A percentile compares a stretch with the other conserved stretches of the same genome.
Conservation (phyloP, 2,113 vertebrate species). For the Nothobranchius furzeri region DNA sequence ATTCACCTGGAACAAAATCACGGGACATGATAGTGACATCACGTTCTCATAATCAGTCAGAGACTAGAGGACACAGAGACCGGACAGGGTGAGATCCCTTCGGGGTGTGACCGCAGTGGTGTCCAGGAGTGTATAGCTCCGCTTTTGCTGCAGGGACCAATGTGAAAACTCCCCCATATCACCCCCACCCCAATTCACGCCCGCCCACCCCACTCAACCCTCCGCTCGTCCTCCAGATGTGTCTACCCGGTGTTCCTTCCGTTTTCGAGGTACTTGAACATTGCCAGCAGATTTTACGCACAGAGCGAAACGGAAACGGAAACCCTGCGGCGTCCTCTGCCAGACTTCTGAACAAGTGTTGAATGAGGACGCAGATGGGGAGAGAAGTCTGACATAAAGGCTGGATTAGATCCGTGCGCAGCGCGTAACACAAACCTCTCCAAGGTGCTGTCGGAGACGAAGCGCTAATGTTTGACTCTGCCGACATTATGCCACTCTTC, state of each 20-base stretch:
- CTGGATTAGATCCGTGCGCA: constrained; percentile 4
- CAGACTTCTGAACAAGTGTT: not conserved
- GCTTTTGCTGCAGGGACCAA: not conserved
- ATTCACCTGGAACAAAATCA: constrained; percentile 41
- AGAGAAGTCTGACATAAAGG: too few species aligned
- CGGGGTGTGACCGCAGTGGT: not conserved
- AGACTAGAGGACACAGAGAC: not conserved
- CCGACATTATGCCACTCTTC: not conserved
- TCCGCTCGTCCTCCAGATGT: too few species aligned
- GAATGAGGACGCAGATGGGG: not conserved
- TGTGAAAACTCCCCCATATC: not conserved
- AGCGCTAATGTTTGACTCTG: not conserved
- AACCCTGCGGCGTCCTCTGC: too few species aligned
- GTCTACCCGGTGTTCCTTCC: not conserved
- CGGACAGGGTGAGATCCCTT: not conserved
- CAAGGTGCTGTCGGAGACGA: constrained; percentile 11
- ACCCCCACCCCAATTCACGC: not conserved
- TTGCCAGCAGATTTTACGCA: not conserved
- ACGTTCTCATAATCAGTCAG: not conserved
- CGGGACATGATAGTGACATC: constrained; percentile 24
- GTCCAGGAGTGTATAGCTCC: not conserved
- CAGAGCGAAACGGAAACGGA: not conserved
- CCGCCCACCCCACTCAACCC: too few species aligned
- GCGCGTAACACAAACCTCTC: constrained; percentile 32
- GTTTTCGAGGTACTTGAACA: too few species aligned